phyloP scores from a whole-genome alignment of 1,140 invertebrate genomes.

The Leptopilina clavipes region DNA sequence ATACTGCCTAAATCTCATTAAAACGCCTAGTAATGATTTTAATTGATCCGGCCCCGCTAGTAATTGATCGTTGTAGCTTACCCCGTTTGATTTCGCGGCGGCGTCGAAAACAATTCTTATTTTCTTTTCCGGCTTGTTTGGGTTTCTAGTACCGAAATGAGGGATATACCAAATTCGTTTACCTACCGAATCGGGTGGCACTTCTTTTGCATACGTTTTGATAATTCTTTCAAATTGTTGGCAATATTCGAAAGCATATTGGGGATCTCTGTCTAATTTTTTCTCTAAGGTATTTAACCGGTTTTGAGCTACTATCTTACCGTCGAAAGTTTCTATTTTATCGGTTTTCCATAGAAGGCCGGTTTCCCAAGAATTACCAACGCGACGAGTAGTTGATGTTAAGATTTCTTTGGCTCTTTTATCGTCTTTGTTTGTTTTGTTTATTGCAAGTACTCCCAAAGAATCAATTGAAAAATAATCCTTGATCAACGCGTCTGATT shows the following conservation, averaged over 20 bases:
- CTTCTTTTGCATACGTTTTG: neutral
- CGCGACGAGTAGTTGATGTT: neutral
- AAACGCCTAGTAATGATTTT: conserved; percentile 51
- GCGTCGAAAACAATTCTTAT: conserved; percentile 6
- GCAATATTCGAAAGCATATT: neutral
- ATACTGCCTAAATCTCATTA: conserved; percentile 53
- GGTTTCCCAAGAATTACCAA: neutral
- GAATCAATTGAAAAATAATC: conserved; percentile 22
- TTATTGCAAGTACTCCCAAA: neutral
- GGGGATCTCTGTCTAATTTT: neutral
- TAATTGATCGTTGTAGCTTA: conserved; percentile 52
- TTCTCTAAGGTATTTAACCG: neutral
- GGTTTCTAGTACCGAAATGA: neutral
- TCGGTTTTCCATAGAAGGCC: neutral
- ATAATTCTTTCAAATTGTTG: neutral
- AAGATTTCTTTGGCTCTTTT: neutral
- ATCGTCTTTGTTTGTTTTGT: neutral
- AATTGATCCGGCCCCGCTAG: conserved; percentile 56
- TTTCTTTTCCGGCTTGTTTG: neutral
- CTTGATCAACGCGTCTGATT: neutral
- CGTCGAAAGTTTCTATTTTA: neutral
- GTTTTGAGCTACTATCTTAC: neutral
- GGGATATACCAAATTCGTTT: neutral
- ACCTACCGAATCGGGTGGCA: no score
- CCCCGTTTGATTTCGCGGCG: conserved; percentile 43